phyloP scores from a whole-genome alignment of 2,113 vertebrate species.

The Eretmochelys imbricata region DNA sequence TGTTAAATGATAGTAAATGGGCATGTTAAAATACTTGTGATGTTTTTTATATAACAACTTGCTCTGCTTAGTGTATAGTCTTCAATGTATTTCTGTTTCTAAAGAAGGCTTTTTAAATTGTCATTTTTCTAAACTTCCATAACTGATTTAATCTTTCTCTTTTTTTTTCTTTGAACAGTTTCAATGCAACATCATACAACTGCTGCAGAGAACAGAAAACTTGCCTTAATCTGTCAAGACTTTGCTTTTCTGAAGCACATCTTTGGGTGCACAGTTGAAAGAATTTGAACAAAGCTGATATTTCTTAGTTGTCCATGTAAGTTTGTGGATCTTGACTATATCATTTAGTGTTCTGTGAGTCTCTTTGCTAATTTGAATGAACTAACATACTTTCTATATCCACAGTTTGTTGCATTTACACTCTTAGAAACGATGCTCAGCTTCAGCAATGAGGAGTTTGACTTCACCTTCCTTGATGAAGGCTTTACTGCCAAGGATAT shows the following conservation, averaged over 20 bases:
- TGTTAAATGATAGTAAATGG: neutral
- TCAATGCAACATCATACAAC: constrained; percentile 72
- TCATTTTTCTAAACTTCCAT: neutral
- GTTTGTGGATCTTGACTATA: constrained; percentile 8
- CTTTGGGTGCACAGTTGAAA: constrained; percentile 76
- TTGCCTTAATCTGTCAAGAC: constrained; percentile 78
- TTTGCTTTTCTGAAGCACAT: constrained; percentile 81
- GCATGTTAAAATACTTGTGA: neutral
- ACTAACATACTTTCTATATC: neutral
- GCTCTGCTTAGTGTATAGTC: too few species aligned
- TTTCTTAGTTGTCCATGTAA: constrained; percentile 80
- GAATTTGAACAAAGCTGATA: constrained; percentile 58
- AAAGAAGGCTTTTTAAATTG: too few species aligned
- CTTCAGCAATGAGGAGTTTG: constrained; percentile 82
- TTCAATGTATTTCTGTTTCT: too few species aligned
- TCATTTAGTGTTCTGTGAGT: neutral
- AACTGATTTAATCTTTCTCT: neutral
- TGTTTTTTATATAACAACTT: too few species aligned
- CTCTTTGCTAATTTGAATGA: neutral
- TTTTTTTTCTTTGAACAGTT: constrained; percentile 68
- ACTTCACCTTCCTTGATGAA: constrained; percentile 93
- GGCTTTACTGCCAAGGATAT: constrained; percentile 95
- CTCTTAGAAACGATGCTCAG: constrained; percentile 81
- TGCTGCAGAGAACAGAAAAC: constrained; percentile 75
- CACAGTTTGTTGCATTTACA: constrained; percentile 74